Evolutionary conservation across 2,888 invertebrate species (phyloP), one percentile per base, ranked within the genome.

Genomic region (Eumerus sabulonum): DNA sequence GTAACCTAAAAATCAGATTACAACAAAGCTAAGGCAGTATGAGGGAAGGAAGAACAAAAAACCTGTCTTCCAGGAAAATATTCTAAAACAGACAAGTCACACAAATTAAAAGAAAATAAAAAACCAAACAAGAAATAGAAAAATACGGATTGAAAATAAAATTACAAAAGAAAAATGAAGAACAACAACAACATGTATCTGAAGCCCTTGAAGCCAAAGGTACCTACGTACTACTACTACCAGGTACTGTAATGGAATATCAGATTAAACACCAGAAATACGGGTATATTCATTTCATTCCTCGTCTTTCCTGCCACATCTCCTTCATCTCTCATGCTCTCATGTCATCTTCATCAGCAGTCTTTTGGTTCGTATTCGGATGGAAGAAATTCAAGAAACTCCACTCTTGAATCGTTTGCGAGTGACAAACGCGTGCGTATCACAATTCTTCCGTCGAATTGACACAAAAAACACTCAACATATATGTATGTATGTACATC

Each of bases 381-480:
- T 40, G 40, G 12, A 76, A 45, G 56, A 72, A 63, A 74, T 63
- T 60, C 59, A 68, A 70, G 63, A 63, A 57, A 70, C 47, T 66
- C 17, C 18, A 70, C 47, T 66, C 17, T 36, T 62, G 62, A 51
- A 60, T 66, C 64, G 36, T 45, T 71, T 71, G 71, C 71, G 62
- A 77, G 77, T 77, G 77, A 77, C 77, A 77, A 77, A 77, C 77
- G 77, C 77, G 77, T 77, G 77, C 73, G 77, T 73, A 77, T 73
- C 76, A 77, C 76, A 77, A 76, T 76, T 71, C 72, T 56, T 62
- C 45, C 19, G 57, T 67, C 60, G 73, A 68, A 57, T 57, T 44
- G 36, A 59, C 47, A 42, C 11, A 42, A 16, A 16, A 40, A 45
- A 59, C 44, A 19, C 27, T 11, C 45, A 42, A 27, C 7, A 27